These are phyloP conservation scores for Porites evermanni DNA, from an alignment of 92 coral and sea anemone genomes.

Conservation along the genomic window DNA sequence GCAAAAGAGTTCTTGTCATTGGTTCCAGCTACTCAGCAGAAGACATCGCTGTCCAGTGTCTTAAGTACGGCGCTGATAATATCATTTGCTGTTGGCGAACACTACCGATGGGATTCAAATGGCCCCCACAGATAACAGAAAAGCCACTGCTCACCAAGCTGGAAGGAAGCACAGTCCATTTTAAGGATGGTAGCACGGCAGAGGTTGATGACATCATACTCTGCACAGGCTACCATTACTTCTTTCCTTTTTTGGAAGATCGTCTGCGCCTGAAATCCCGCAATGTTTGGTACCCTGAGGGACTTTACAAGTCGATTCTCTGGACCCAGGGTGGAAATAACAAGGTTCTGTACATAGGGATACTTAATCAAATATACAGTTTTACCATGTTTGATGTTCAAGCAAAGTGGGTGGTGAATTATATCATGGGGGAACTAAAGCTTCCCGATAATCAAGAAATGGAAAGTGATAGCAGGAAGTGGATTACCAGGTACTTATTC, in stretches of 20 bases:
- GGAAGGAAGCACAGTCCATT: constrained; percentile 62
- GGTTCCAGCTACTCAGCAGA: constrained; percentile 73
- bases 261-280: constrained; percentile 44
- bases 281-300: constrained; percentile 53
- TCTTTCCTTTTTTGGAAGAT: constrained; percentile 57
- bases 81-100: constrained; percentile 48
- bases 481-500: constrained; percentile 52
- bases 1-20: constrained; percentile 41
- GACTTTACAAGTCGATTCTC: constrained; percentile 56
- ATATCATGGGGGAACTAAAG: constrained; percentile 60
- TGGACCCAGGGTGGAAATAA: constrained; percentile 55
- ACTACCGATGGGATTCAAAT: constrained; percentile 53
- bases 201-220: constrained; percentile 72
- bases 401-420: constrained; percentile 59
- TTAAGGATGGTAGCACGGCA: constrained; percentile 65
- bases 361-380: constrained; percentile 51
- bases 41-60: constrained; percentile 63
- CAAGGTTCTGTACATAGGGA: constrained; percentile 60
- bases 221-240: constrained; percentile 69
- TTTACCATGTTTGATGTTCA: constrained; percentile 70
- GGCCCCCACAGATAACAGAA: constrained; percentile 61
- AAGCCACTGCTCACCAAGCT: constrained; percentile 62
- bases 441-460: constrained; percentile 55
- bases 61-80: constrained; percentile 66
- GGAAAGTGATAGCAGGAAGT: constrained; percentile 46